Percentiles rank a stretch among this genome's conserved stretches.
Conservation (phyloP, 2,888 invertebrate species). For the Drosophila austrosaltans region DNA sequence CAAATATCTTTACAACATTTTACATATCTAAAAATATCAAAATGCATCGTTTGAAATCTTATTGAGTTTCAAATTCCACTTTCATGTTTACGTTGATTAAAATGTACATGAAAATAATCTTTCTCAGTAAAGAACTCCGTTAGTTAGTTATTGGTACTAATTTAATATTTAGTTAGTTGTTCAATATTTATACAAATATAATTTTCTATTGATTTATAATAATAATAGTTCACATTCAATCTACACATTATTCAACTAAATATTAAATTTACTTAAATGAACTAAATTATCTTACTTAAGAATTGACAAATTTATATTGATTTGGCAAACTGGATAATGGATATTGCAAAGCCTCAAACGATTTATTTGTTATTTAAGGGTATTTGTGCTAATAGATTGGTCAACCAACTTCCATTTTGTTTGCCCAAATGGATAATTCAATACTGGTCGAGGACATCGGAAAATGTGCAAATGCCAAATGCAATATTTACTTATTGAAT, state of each 20-base stretch:
- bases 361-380: constrained; percentile 1
- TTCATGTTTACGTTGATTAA: too few species aligned
- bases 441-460: neutral
- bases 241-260: neutral
- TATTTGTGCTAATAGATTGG: constrained; percentile 10
- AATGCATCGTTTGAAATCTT: too few species aligned
- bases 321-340: neutral
- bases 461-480: neutral
- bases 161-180: too few species aligned
- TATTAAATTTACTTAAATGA: neutral
- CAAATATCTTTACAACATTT: too few species aligned
- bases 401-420: constrained; percentile 8
- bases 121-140: too few species aligned
- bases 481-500: constrained; percentile 8
- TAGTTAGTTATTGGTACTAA: too few species aligned
- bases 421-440: constrained; percentile 3
- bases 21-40: too few species aligned
- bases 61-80: too few species aligned
- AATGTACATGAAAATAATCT: too few species aligned
- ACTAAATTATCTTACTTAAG: neutral
- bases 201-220: too few species aligned
- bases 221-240: too few species aligned
- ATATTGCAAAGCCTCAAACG: constrained; percentile 1
- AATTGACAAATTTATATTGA: neutral
- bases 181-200: too few species aligned